These are phyloP conservation scores for Lissonota sp. DNA, from an alignment of 2,888 invertebrate species.

Conservation along the genomic window DNA sequence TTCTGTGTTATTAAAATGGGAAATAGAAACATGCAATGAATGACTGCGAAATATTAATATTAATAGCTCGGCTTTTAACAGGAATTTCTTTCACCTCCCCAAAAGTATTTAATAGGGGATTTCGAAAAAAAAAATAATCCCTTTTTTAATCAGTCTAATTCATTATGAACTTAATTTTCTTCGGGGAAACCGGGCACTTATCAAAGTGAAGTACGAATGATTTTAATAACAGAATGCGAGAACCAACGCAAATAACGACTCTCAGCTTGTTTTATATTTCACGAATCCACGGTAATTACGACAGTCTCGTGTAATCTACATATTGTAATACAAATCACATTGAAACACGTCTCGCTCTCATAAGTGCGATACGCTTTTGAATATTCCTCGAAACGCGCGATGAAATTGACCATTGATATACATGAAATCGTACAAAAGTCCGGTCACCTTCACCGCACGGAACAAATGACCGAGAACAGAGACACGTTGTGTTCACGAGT, in stretches of 20 bases:
- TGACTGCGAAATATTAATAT: too few relatives aligned
- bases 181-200: neutral
- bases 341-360: slow-evolving; percentile 76
- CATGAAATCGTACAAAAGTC: neutral
- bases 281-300: slow-evolving; percentile 75
- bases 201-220: slow-evolving; percentile 13
- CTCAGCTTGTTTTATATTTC: slow-evolving; percentile 49
- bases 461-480: slow-evolving; percentile 22
- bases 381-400: slow-evolving; percentile 2
- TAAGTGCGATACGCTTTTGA: slow-evolving; percentile 29
- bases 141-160: too few relatives aligned
- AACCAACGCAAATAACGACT: neutral
- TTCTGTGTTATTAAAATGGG: too few relatives aligned
- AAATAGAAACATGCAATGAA: too few relatives aligned
- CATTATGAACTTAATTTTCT: too few relatives aligned
- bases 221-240: neutral
- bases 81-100: too few relatives aligned
- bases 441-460: slow-evolving; percentile 32
- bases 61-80: too few relatives aligned
- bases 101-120: too few relatives aligned
- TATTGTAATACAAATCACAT: slow-evolving; percentile 62
- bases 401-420: slow-evolving; percentile 17
- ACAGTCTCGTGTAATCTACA: slow-evolving; percentile 71
- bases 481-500: neutral
- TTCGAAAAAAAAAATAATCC: too few relatives aligned